A percentile compares a stretch with the other conserved stretches of the same genome.
Conservation (phyloP, 2,888 invertebrate genomes). For the Eilema griseolum region DNA sequence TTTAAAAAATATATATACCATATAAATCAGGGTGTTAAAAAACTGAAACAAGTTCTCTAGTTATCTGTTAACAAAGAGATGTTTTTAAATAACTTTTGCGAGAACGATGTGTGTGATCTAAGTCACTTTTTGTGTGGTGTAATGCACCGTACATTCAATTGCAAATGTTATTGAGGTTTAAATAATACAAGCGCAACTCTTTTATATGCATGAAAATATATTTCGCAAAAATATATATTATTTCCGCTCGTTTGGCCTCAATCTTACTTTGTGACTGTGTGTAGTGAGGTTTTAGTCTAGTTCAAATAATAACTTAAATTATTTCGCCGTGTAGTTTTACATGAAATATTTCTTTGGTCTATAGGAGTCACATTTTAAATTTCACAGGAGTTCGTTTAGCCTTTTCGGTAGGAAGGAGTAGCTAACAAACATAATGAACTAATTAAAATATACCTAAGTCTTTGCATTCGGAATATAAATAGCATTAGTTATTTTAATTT, state of each 20-base stretch:
- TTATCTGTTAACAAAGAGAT: not conserved
- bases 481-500: too few species aligned
- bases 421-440: too few species aligned
- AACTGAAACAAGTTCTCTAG: not conserved
- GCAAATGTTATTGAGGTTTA: constrained; percentile 8
- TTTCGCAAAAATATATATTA: not conserved
- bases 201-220: constrained; percentile 3
- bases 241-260: constrained; percentile 6
- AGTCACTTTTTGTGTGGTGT: not conserved
- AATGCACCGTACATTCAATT: not conserved
- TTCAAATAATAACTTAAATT: too few species aligned
- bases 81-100: not conserved
- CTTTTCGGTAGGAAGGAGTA: too few species aligned
- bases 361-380: too few species aligned
- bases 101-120: not conserved
- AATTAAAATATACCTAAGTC: too few species aligned
- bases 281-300: not conserved
- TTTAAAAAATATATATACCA: too few species aligned
- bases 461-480: too few species aligned
- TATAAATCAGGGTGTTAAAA: not conserved
- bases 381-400: too few species aligned
- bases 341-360: not conserved
- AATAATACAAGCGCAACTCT: not conserved
- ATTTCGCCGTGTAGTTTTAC: too few species aligned
- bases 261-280: not conserved